phyloP scores from a whole-genome alignment of 30 jellyfish, hydroid and myxozoan species.

The Morbakka virulenta region DNA sequence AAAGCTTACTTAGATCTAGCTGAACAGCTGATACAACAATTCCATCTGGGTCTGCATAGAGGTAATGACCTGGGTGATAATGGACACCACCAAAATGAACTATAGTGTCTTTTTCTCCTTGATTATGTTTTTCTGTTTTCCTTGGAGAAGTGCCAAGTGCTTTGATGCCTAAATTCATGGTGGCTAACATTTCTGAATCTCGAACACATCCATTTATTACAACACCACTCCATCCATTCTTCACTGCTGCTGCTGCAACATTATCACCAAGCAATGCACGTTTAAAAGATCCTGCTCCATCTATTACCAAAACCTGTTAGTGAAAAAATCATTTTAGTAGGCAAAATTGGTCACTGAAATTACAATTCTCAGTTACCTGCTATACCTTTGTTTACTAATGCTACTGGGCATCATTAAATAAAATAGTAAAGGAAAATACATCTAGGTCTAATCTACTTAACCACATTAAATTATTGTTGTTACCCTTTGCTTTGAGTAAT shows the following conservation, averaged over 20 bases:
- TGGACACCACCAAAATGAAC: constrained; percentile 56
- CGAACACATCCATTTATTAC: constrained; percentile 53
- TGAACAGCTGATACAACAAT: constrained; percentile 19
- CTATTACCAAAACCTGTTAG: constrained; percentile 58
- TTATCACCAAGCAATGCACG: constrained; percentile 65
- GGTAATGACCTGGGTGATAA: constrained; percentile 47
- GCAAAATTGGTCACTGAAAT: no score
- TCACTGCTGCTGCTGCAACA: constrained; percentile 65
- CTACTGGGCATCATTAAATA: no score
- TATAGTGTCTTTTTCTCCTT: constrained; percentile 44
- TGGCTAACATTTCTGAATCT: constrained; percentile 32
- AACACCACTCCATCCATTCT: constrained; percentile 65
- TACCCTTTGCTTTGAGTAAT: no score
- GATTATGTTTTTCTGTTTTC: constrained; percentile 45
- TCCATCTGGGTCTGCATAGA: constrained; percentile 64
- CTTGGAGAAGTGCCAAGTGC: constrained; percentile 65
- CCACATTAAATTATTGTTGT: no score
- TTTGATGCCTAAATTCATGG: constrained; percentile 59
- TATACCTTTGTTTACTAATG: no score
- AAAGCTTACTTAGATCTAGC: neutral
- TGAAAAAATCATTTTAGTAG: neutral
- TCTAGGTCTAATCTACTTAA: no score
- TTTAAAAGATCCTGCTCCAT: constrained; percentile 61
- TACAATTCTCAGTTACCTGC: no score
- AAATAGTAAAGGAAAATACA: no score